phyloP scores from a whole-genome alignment of 2,797 vertebrate species.

The Sciaenops ocellatus region DNA sequence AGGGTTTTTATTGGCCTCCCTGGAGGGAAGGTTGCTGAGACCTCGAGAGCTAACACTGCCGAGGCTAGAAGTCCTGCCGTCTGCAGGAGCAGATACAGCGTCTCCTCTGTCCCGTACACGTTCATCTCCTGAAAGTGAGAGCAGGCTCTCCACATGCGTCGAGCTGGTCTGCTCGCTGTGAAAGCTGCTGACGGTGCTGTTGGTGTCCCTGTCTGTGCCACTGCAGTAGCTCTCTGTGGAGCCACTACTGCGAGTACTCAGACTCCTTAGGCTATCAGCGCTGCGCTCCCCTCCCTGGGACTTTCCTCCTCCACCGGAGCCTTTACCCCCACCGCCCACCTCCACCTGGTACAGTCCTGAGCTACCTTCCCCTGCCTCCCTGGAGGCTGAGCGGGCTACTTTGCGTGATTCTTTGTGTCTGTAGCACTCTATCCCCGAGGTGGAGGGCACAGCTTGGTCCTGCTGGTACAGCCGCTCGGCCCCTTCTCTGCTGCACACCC shows the following conservation, averaged over 20 bases:
- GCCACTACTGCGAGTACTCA: constrained; percentile 96
- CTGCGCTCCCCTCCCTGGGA: constrained; percentile 91
- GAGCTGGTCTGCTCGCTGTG: constrained; percentile 98
- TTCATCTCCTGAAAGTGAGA: constrained; percentile 91
- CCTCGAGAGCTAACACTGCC: constrained; percentile 79
- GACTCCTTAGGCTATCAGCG: constrained; percentile 93
- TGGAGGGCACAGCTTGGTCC: constrained; percentile 84
- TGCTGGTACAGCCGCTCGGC: constrained; percentile 74
- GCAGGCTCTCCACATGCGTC: constrained; percentile 94
- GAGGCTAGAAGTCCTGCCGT: constrained; percentile 71
- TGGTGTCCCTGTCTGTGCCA: constrained; percentile 96
- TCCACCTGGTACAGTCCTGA: constrained; percentile 92
- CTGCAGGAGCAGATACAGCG: constrained; percentile 70
- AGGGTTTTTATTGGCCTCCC: constrained; percentile 98
- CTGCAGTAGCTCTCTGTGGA: constrained; percentile 99
- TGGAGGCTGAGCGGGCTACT: constrained; percentile 79
- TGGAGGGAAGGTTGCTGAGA: constrained; percentile 88
- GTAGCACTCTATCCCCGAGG: constrained; percentile 81
- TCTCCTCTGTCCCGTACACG: constrained; percentile 80
- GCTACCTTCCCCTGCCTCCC: constrained; percentile 82
- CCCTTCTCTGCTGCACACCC: constrained; percentile 73
- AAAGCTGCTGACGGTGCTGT: constrained; percentile 97
- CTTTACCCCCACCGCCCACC: constrained; percentile 74
- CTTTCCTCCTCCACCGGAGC: constrained; percentile 84
- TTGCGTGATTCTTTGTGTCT: constrained; percentile 73